Base-by-base conservation (phyloP, 2,797 vertebrate genomes). In the Chiroxiphia lanceolata region DNA sequence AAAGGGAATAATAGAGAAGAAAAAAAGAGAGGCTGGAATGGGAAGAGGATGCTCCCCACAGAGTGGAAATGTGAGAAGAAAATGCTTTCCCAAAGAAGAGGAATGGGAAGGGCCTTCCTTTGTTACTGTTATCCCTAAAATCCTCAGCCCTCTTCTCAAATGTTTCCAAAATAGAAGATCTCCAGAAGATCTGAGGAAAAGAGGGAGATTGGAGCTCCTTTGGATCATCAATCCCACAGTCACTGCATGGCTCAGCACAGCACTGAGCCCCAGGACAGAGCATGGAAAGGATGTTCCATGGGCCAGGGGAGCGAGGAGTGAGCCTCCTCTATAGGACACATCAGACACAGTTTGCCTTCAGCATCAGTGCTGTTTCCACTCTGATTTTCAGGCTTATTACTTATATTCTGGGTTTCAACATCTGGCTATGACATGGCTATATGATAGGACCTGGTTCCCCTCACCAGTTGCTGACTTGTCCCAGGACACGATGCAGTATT, bases 201-300 rank as follows among this genome's bases (percentile, higher is more conserved):
- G 29, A 70, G 3, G 14, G 20, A 78, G 22, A 56, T 1, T 16
- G 10, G 40, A 83, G 47, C 13, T 86, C 9, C 54, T 69, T 42
- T 75, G 70, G 50, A n/a, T 36, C 50, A 51, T 75, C 26, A 60
- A 77, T 40, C n/a, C 44, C 60, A 48, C 22, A 57, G 36, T 23
- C 22, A 44, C 21, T 3, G 4, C 29, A 18, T 0, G 10, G 56
- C 50, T 25, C 7, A 17, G 57, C 1, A 1, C 5, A 13, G n/a
- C 2, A 23, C 23, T 92, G 92, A 80, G 48, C 36, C 34, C 47
- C 11, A 11, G 38, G 33, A 34, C 57, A 83, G 31, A 45, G 34
- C 15, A 33, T 0, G 4, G 44, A 64, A 68, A 92, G 45, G 34
- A 36, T 31, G 31, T 21, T 78, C 34, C 22, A 4, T 0, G 7